A percentile compares a stretch with the other conserved stretches of the same genome.
Evolutionary conservation across 1,140 invertebrate genomes (phyloP).

Genomic region (Drosophila funebris): DNA sequence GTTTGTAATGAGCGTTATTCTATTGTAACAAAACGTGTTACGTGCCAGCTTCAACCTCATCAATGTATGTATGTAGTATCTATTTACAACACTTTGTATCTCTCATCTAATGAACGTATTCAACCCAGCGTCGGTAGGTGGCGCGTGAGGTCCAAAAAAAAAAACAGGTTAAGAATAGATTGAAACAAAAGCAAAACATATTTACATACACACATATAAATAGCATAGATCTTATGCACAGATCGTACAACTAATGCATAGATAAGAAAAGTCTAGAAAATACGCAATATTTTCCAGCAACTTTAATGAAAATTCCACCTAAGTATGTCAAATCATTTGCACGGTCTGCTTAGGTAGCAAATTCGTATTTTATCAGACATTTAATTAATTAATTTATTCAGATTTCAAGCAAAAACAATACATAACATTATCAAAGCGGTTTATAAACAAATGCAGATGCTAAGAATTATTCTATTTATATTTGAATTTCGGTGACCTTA

Average conservation of each 20-base stretch:
- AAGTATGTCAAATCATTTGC: not conserved
- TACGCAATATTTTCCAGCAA: not conserved
- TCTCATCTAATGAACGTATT: constrained; percentile 23
- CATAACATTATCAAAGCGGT: not conserved
- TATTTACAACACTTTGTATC: not conserved
- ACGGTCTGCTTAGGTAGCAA: not conserved
- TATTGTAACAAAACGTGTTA: constrained; percentile 31
- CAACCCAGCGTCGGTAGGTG: not conserved
- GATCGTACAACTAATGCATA: not conserved
- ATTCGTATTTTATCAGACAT: not conserved
- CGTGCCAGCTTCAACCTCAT: not conserved
- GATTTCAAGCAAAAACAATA: not conserved
- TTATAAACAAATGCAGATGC: not conserved
- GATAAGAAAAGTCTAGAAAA: constrained; percentile 1
- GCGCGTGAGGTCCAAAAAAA: constrained; percentile 27
- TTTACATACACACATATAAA: not conserved
- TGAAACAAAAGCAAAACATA: not conserved
- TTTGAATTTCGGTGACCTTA: constrained; percentile 15
- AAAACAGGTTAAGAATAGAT: constrained; percentile 34
- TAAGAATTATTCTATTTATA: constrained; percentile 18
- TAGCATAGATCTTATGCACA: not conserved
- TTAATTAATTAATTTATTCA: constrained; percentile 14
- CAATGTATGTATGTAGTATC: not conserved
- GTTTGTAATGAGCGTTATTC: constrained; percentile 19
- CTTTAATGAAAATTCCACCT: not conserved